phyloP scores from a whole-genome alignment of 2,797 vertebrate species.

The Neoniphon sammara region DNA sequence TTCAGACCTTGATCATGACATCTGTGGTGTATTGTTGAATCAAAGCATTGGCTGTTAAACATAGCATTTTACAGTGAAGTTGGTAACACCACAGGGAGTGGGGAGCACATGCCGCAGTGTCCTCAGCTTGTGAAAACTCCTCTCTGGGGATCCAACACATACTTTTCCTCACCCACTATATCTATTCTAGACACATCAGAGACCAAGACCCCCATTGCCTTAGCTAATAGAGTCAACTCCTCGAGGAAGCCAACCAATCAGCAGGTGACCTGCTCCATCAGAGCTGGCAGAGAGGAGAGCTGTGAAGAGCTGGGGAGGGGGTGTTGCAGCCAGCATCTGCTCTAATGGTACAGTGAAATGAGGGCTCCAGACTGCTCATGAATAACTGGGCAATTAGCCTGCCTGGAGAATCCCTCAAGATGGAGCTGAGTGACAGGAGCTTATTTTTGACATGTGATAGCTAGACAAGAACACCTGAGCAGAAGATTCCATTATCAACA shows the following conservation, averaged over 20 bases:
- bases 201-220: conserved; percentile 48
- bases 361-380: conserved; percentile 57
- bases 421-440: conserved; percentile 47
- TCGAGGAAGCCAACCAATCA: conserved; percentile 59
- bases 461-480: conserved; percentile 41
- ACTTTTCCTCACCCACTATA: conserved; percentile 16
- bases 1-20: conserved; percentile 27
- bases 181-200: conserved; percentile 60
- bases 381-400: conserved; percentile 70
- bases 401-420: conserved; percentile 41
- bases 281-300: conserved; percentile 45
- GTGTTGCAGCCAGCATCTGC: conserved; percentile 56
- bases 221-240: conserved; percentile 73
- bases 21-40: conserved; percentile 35
- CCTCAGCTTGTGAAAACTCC: conserved; percentile 41
- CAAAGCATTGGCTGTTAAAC: conserved; percentile 50
- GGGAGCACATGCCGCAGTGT: conserved; percentile 51
- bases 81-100: conserved; percentile 46
- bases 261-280: conserved; percentile 54
- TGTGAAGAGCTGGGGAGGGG: conserved; percentile 34
- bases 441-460: conserved; percentile 52
- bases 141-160: conserved; percentile 36
- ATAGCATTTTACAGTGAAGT: conserved; percentile 37
- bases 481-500: conserved; percentile 46
- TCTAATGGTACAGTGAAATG: conserved; percentile 45